Evolutionary conservation across 92 coral and sea anemone species (phyloP).

Genomic region (Ricordea florida): DNA sequence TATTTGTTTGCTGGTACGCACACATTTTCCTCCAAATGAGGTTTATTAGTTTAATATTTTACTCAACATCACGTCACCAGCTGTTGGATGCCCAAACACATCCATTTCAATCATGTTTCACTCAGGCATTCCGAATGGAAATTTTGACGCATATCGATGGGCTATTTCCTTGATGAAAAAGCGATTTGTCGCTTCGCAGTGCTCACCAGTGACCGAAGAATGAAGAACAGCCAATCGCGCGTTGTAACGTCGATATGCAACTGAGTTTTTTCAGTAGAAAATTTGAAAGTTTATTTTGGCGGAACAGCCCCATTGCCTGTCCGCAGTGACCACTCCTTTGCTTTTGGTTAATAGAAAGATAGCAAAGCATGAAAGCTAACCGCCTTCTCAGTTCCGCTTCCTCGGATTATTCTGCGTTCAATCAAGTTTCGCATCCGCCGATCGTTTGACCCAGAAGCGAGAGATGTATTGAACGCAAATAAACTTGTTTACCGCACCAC

Average conservation of each 20-base stretch:
- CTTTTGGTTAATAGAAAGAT: slow-evolving; percentile 15
- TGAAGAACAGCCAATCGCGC: too few species aligned
- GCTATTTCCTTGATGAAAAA: too few species aligned
- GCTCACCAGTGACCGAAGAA: too few species aligned
- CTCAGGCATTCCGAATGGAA: neutral
- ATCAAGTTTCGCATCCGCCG: slow-evolving; percentile 21
- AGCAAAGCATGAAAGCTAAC: slow-evolving; percentile 16
- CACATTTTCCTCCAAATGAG: slow-evolving; percentile 20
- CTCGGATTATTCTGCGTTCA: slow-evolving; percentile 17
- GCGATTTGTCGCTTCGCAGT: too few species aligned
- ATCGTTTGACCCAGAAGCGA: slow-evolving; percentile 4
- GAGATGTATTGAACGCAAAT: slow-evolving; percentile 9
- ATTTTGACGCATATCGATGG: neutral
- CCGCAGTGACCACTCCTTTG: slow-evolving; percentile 22
- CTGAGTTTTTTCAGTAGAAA: neutral
- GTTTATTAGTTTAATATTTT: slow-evolving; percentile 35
- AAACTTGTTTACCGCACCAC: slow-evolving; percentile 29
- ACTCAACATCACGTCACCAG: slow-evolving; percentile 30
- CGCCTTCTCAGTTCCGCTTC: slow-evolving; percentile 36
- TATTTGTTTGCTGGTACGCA: slow-evolving; percentile 68
- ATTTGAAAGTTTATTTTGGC: slow-evolving; percentile 12
- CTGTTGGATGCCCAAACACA: neutral
- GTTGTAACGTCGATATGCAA: neutral
- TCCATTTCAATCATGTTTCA: neutral
- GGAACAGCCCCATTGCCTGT: slow-evolving; percentile 24